A percentile compares a stretch with the other conserved stretches of the same genome.
phyloP scores from a whole-genome alignment of 2,113 vertebrate species.

The Channa argus region DNA sequence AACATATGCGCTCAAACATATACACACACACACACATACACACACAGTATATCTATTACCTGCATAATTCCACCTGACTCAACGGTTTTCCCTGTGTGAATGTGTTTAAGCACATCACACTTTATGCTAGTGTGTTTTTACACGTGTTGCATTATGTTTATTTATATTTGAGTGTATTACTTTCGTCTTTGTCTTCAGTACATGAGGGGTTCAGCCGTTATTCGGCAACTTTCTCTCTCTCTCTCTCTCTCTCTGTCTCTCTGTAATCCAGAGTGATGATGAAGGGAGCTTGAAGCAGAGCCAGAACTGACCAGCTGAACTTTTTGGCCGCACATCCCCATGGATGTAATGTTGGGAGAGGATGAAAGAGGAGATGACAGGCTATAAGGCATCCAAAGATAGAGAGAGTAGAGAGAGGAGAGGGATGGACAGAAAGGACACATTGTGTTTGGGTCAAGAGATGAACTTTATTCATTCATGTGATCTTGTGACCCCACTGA shows the following conservation, averaged over 20 bases:
- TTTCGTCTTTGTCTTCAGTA: neutral
- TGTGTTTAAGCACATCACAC: constrained; percentile 3
- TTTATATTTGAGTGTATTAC: neutral
- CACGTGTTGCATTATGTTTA: constrained; percentile 7
- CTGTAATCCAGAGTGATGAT: constrained; percentile 56
- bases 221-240: constrained; percentile 15
- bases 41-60: constrained; percentile 30
- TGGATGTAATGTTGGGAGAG: constrained; percentile 39
- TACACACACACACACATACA: neutral
- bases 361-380: constrained; percentile 49
- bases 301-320: constrained; percentile 53
- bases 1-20: constrained; percentile 5
- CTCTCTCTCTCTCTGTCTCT: neutral
- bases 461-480: constrained; percentile 21
- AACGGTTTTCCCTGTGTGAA: neutral
- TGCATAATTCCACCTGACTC: constrained; percentile 56
- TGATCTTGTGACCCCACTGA: constrained; percentile 32
- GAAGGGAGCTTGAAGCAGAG: constrained; percentile 40
- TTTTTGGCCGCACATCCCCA: constrained; percentile 34
- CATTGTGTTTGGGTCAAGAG: constrained; percentile 53
- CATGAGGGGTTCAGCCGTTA: constrained; percentile 14
- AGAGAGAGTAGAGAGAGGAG: neutral
- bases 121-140: constrained; percentile 1
- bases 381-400: neutral
- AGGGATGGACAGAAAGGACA: constrained; percentile 30